phyloP scores from a whole-genome alignment of 2,888 invertebrate genomes.

The Chorisops tibialis region DNA sequence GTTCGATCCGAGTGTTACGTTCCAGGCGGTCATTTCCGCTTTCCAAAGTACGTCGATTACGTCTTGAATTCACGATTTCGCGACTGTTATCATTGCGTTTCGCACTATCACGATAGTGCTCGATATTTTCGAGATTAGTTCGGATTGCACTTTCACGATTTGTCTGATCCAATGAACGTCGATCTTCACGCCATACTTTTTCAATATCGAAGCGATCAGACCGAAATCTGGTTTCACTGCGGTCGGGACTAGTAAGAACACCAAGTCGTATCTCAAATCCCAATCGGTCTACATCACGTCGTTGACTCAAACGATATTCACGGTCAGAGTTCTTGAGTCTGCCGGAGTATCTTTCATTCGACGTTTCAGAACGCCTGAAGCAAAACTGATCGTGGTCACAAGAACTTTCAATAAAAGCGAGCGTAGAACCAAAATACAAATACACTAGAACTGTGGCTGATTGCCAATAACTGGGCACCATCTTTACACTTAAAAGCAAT shows the following conservation, averaged over 20 bases:
- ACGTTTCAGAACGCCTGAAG: neutral
- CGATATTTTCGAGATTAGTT: too few species aligned
- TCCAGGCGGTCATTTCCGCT: neutral
- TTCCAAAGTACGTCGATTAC: neutral
- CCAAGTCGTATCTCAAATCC: too few species aligned
- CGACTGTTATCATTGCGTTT: neutral
- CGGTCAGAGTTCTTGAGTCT: too few species aligned
- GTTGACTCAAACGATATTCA: too few species aligned
- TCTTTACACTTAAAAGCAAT: slow-evolving; percentile 31
- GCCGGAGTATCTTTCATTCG: neutral
- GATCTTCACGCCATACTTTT: slow-evolving; percentile 14
- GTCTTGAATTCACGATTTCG: neutral
- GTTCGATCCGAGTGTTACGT: neutral
- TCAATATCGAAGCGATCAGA: slow-evolving; percentile 3
- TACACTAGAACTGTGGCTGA: slow-evolving; percentile 38
- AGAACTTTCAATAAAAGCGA: slow-evolving; percentile 13
- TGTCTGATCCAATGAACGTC: neutral
- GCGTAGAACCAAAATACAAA: neutral
- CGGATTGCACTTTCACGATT: neutral
- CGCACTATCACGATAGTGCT: neutral
- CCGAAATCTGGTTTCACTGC: neutral
- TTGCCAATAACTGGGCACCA: slow-evolving; percentile 39
- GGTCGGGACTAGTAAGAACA: neutral
- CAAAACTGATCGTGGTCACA: slow-evolving; percentile 16
- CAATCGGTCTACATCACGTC: too few species aligned